Evolutionary conservation across 2,797 vertebrate species (phyloP).

Genomic region (Phoeniculus purpureus): DNA sequence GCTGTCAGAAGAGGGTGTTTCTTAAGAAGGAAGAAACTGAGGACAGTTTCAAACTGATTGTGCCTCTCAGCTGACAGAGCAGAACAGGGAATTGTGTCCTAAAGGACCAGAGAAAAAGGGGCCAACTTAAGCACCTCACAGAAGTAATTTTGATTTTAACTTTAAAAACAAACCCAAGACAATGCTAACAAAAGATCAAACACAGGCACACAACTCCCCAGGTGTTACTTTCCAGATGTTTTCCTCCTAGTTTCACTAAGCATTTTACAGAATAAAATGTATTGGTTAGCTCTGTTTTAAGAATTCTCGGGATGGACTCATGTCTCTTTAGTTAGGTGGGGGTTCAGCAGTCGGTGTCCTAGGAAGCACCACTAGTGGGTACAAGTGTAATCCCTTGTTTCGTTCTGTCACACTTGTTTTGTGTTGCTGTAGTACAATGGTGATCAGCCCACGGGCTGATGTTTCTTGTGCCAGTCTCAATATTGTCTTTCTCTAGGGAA

Average conservation of each 20-base stretch:
- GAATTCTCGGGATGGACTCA: fast-evolving
- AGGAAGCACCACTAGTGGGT: background rate
- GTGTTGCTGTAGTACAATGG: slow-evolving; percentile 11
- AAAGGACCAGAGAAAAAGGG: background rate
- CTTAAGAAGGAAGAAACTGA: background rate
- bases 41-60: background rate
- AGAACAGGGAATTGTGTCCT: background rate
- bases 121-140: background rate
- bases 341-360: background rate
- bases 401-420: background rate
- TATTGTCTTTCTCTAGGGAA: background rate
- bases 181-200: background rate
- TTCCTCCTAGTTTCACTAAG: background rate
- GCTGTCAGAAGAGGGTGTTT: background rate
- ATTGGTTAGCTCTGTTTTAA: background rate
- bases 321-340: background rate
- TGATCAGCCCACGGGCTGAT: background rate
- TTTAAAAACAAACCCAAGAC: background rate
- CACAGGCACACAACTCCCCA: background rate
- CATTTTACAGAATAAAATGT: background rate
- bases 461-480: background rate
- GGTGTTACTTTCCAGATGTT: background rate
- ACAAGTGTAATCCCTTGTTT: background rate
- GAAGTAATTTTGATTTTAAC: background rate
- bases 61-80: background rate